Base-by-base conservation (phyloP, 2,888 invertebrate species). In the Patella pellucida region DNA sequence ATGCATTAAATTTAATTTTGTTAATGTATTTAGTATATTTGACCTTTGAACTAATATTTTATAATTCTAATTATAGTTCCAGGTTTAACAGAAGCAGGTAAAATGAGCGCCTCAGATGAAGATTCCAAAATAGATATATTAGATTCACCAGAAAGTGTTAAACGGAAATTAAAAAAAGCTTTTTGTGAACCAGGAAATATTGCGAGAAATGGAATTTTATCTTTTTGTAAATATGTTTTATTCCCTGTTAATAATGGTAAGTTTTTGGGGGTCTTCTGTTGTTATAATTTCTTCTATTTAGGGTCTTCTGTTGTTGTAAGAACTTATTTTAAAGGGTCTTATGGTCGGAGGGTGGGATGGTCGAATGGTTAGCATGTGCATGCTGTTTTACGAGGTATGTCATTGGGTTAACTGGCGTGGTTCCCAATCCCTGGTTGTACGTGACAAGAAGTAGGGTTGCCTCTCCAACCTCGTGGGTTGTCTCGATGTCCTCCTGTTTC, bases 61-160 rank as follows among this genome's bases (percentile, higher is more conserved):
- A 19, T 16, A 14, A n/a, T 68, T 19, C 15, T 51, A 14, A 62
- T 71, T 81, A n/a, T 78, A 91, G 90, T 91, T 5, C 91, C 91
- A 56, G 91, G 91, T 16, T 82, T 91, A 67, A 89, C 90, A 51
- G 41, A 41, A 41, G 91, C 91, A 14, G 84, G 81, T 68, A 91
- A 91, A 82, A 99, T 99, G 99, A 98, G 98, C 76, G 96, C 99
- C 3, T 99, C 99, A 0, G 98, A 99, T 91, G 97, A 96, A 88
- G 98, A 99, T 83, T 98, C 98, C 68, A 99, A 99, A 93, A 99
- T 99, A 86, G 99, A 99, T 92, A 92, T 99, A 50, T 92, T 99
- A 27, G 99, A 99, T 89, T 94, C 95, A 73, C 95, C 97, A 16
- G 94, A 95, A 0, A 94, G 94, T 89, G 95, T 99, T 0, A 97